Percentiles rank a stretch among this genome's conserved stretches.
Conservation (phyloP, 2,113 vertebrate genomes). For the Nematolebias whitei region DNA sequence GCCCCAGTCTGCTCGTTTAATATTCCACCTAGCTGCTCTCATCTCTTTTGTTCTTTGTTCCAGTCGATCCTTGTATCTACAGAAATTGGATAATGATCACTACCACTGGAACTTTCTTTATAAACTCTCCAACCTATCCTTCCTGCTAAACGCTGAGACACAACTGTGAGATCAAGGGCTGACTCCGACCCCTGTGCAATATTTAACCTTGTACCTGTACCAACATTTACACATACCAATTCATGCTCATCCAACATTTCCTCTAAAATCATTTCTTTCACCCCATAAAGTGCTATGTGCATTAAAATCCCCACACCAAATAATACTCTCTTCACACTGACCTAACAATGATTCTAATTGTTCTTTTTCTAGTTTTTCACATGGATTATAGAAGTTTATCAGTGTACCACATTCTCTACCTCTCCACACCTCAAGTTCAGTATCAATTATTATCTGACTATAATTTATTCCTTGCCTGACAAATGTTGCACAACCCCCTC, state of each 20-base stretch:
- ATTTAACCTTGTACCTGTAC: background rate
- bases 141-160: too few relatives aligned
- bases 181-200: background rate
- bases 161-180: too few relatives aligned
- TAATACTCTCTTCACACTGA: background rate
- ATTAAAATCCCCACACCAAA: background rate
- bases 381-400: too few relatives aligned
- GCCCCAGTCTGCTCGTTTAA: too few relatives aligned
- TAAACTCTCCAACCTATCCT: too few relatives aligned
- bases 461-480: background rate
- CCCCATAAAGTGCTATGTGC: background rate
- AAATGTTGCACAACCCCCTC: background rate
- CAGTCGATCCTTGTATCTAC: too few relatives aligned
- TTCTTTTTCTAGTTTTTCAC: background rate
- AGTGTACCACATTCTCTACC: too few relatives aligned
- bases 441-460: background rate
- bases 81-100: too few relatives aligned
- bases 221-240: background rate
- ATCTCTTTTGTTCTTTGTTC: too few relatives aligned
- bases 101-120: too few relatives aligned
- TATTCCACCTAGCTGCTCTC: too few relatives aligned
- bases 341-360: too few relatives aligned
- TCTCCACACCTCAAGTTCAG: background rate
- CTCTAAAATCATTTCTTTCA: background rate
- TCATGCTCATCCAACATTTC: background rate